phyloP scores from a whole-genome alignment of 2,113 vertebrate species.

The Atrichornis clamosus region DNA sequence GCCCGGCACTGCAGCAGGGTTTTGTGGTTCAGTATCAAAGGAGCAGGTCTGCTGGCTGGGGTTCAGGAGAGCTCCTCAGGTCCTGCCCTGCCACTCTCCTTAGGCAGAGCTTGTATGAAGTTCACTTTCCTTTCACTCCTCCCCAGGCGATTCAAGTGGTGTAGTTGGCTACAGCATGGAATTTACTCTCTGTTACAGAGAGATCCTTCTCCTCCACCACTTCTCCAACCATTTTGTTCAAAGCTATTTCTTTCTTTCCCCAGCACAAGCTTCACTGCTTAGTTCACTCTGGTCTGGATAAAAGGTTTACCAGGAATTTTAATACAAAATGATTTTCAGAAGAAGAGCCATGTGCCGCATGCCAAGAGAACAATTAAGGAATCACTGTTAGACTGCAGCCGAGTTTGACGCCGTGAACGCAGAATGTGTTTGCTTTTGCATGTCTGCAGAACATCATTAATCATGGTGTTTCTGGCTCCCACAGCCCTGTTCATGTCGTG shows the following conservation, averaged over 20 bases:
- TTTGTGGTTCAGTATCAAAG: neutral
- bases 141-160: accelerated
- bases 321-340: constrained; percentile 19
- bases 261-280: neutral
- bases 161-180: neutral
- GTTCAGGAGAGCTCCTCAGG: neutral
- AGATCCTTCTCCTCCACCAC: neutral
- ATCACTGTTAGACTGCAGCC: neutral
- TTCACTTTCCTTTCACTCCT: neutral
- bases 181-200: neutral
- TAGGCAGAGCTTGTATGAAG: neutral
- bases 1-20: neutral
- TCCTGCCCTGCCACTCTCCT: neutral
- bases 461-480: constrained; percentile 33
- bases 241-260: neutral
- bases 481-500: neutral
- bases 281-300: neutral
- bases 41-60: neutral
- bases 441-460: constrained; percentile 42
- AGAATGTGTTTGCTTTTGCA: neutral
- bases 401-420: neutral
- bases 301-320: constrained; percentile 33
- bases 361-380: constrained; percentile 45
- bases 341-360: neutral
- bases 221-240: neutral